Evolutionary conservation across 2,888 invertebrate genomes (phyloP).

Genomic region (Alcis repandata): DNA sequence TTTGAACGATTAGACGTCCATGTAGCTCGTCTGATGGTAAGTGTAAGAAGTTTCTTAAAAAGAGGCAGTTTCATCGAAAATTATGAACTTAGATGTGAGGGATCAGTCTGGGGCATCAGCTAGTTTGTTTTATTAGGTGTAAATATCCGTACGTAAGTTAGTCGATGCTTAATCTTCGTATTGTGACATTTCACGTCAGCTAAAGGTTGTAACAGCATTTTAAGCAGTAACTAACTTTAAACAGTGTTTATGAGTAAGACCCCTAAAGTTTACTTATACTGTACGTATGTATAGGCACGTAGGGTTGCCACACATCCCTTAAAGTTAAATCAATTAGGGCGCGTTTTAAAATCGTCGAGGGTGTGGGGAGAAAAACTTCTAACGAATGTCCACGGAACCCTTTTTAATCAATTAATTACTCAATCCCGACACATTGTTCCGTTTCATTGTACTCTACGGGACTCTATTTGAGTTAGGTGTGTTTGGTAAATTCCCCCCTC

Average conservation of each 20-base stretch:
- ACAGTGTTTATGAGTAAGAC: not conserved
- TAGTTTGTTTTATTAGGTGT: too few species aligned
- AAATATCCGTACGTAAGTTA: too few species aligned
- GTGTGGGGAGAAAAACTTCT: slow-evolving; percentile 76
- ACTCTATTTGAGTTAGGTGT: slow-evolving; percentile 32
- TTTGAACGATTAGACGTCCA: too few species aligned
- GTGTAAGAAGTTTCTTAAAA: too few species aligned
- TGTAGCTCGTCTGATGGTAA: too few species aligned
- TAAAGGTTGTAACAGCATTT: too few species aligned
- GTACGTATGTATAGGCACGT: slow-evolving; percentile 2
- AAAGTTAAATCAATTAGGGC: slow-evolving; percentile 79
- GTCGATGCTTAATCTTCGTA: too few species aligned
- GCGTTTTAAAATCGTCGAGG: slow-evolving; percentile 63
- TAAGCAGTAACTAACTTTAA: too few species aligned
- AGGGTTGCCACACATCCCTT: slow-evolving; percentile 59
- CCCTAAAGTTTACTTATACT: not conserved
- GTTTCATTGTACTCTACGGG: slow-evolving; percentile 50
- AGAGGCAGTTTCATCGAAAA: too few species aligned
- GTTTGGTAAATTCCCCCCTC: not conserved
- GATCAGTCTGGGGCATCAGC: too few species aligned
- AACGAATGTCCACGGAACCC: slow-evolving; percentile 76
- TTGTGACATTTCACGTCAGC: too few species aligned
- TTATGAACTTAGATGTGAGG: too few species aligned
- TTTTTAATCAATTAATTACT: slow-evolving; percentile 84
- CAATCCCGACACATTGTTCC: slow-evolving; percentile 73